phyloP scores from a whole-genome alignment of 1,140 invertebrate species.

The Drosophila ironensis region DNA sequence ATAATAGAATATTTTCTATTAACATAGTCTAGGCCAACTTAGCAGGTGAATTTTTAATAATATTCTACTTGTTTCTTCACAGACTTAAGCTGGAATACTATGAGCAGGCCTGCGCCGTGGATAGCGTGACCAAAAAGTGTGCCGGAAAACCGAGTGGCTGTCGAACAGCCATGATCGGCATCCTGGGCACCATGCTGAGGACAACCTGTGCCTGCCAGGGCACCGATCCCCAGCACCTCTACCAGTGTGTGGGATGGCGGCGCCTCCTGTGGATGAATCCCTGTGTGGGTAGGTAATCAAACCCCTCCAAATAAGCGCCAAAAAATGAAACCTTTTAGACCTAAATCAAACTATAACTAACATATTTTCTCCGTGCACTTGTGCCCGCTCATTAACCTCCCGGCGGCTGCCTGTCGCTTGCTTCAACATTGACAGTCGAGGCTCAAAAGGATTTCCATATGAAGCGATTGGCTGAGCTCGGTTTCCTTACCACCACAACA shows the following conservation, averaged over 20 bases:
- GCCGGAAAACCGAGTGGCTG: slow-evolving; percentile 92
- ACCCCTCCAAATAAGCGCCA: not conserved
- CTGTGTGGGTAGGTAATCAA: slow-evolving; percentile 90
- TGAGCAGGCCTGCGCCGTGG: slow-evolving; percentile 94
- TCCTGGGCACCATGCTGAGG: slow-evolving; percentile 91
- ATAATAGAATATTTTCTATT: no score
- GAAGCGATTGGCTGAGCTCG: slow-evolving; percentile 84
- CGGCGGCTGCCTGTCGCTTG: not conserved
- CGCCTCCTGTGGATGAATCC: slow-evolving; percentile 95
- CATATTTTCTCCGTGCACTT: not conserved
- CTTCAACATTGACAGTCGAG: slow-evolving; percentile 86
- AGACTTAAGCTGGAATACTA: slow-evolving; percentile 92
- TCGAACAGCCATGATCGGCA: slow-evolving; percentile 90
- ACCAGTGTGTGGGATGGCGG: slow-evolving; percentile 94
- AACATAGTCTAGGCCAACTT: no score
- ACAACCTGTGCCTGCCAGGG: slow-evolving; percentile 93
- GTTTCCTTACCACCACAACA: slow-evolving; percentile 82
- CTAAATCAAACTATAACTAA: not conserved
- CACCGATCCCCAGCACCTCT: slow-evolving; percentile 90
- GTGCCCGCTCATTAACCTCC: not conserved
- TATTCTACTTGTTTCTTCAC: no score
- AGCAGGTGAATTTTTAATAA: no score
- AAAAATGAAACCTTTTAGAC: not conserved
- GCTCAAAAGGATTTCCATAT: slow-evolving; percentile 94
- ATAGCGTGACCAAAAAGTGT: slow-evolving; percentile 93